Evolutionary conservation across 92 coral and sea anemone species (phyloP).

Genomic region (Blastomussa wellsi): DNA sequence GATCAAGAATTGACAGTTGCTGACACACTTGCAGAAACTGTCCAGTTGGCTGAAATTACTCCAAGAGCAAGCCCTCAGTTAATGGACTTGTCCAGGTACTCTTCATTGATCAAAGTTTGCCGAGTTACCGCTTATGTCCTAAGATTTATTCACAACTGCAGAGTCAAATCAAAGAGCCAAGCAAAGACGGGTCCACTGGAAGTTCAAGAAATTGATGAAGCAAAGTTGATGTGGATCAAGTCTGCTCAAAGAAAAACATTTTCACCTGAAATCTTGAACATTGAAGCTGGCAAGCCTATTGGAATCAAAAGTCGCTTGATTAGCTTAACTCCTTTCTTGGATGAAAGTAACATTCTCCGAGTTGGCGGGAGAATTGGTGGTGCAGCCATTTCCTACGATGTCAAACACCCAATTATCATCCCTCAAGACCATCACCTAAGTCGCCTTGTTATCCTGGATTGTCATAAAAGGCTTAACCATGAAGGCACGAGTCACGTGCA

Average conservation of each 20-base stretch:
- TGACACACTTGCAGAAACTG: too few relatives aligned
- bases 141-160: too few relatives aligned
- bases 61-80: slow-evolving; percentile 3
- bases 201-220: slow-evolving; percentile 18
- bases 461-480: too few relatives aligned
- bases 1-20: slow-evolving; percentile 16
- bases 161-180: not conserved
- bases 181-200: slow-evolving; percentile 1
- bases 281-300: slow-evolving; percentile 5
- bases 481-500: too few relatives aligned
- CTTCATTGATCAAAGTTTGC: too few relatives aligned
- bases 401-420: too few relatives aligned
- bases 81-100: slow-evolving; percentile 11
- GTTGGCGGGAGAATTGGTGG: slow-evolving; percentile 50
- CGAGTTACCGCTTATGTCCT: too few relatives aligned
- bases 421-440: too few relatives aligned
- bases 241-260: slow-evolving; percentile 15
- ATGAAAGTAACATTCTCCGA: slow-evolving; percentile 34
- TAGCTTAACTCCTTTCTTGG: slow-evolving; percentile 41
- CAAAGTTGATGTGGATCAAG: slow-evolving; percentile 35
- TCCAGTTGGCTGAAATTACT: slow-evolving; percentile 41
- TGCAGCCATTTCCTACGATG: slow-evolving; percentile 38
- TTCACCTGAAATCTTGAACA: not conserved
- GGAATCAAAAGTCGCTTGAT: slow-evolving; percentile 20
- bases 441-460: too few relatives aligned